phyloP scores from a whole-genome alignment of 2,888 invertebrate species.

The Amphimallon solstitiale region DNA sequence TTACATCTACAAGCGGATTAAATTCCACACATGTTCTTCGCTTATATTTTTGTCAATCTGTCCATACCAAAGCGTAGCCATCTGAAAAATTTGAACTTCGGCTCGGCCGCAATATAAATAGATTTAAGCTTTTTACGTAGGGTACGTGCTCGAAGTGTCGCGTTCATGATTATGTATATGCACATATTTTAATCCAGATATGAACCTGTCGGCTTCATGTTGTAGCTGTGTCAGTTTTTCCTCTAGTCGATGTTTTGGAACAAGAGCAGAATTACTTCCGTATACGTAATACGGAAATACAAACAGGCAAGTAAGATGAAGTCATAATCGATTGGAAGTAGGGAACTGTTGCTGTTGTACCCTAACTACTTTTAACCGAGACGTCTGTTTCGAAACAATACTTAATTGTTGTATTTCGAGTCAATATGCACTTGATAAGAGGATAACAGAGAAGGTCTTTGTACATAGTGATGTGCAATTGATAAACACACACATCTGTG shows the following conservation, averaged over 20 bases:
- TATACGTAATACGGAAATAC: not conserved
- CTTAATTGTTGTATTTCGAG: constrained; percentile 5
- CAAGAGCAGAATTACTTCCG: no score
- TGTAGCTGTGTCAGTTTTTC: no score
- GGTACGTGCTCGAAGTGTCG: not conserved
- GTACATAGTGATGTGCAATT: constrained; percentile 10
- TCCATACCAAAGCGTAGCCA: constrained; percentile 8
- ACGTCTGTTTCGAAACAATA: not conserved
- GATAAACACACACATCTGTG: constrained; percentile 15
- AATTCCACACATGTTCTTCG: constrained; percentile 7
- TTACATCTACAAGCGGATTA: not conserved
- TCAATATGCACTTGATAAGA: constrained; percentile 8
- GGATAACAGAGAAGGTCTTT: constrained; percentile 2
- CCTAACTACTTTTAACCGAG: not conserved
- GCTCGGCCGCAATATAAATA: constrained; percentile 12
- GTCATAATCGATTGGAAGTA: not conserved
- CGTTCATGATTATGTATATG: not conserved
- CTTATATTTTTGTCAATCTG: constrained; percentile 8
- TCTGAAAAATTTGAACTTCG: constrained; percentile 12
- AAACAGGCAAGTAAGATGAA: not conserved
- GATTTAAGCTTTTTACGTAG: constrained; percentile 3
- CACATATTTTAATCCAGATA: not conserved
- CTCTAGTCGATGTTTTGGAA: no score
- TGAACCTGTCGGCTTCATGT: no score
- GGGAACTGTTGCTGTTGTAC: not conserved